These are phyloP conservation scores for Cryptotis parvus DNA, from an alignment of 2,113 vertebrate species.

Conservation along the genomic window DNA sequence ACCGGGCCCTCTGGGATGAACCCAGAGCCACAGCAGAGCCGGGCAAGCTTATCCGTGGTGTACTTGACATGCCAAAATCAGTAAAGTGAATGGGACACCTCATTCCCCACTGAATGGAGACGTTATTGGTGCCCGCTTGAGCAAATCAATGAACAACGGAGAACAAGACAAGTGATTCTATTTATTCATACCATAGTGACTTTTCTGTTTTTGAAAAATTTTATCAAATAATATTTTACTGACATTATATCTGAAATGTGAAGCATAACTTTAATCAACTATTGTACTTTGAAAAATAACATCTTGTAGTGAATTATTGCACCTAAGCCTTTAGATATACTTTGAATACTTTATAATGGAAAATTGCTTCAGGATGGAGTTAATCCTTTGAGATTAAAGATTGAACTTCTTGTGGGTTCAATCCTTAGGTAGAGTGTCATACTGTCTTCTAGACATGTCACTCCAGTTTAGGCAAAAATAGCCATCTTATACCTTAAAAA, in stretches of 20 bases:
- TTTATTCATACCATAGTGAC: not conserved
- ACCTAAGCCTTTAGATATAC: slow-evolving; percentile 1
- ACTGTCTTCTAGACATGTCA: slow-evolving; percentile 13
- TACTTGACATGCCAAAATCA: too few relatives aligned
- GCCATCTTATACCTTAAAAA: not conserved
- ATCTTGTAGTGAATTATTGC: slow-evolving; percentile 16
- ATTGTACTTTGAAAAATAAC: not conserved
- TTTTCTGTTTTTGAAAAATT: slow-evolving; percentile 25
- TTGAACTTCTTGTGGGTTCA: not conserved
- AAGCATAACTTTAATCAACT: slow-evolving; percentile 29
- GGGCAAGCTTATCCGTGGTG: too few relatives aligned
- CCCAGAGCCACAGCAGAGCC: too few relatives aligned
- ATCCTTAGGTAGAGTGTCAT: slow-evolving; percentile 16
- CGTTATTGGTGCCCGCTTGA: too few relatives aligned
- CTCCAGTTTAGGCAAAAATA: slow-evolving; percentile 14
- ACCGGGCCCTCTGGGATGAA: too few relatives aligned
- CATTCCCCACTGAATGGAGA: too few relatives aligned
- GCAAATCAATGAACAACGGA: too few relatives aligned
- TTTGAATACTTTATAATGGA: slow-evolving; percentile 29
- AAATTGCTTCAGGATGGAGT: slow-evolving; percentile 31
- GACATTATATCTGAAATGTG: not conserved
- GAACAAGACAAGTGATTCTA: too few relatives aligned
- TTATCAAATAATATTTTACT: slow-evolving; percentile 1
- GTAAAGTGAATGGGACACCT: too few relatives aligned
- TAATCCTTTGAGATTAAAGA: not conserved